These are phyloP conservation scores for Aphrocallistes beatrix DNA, from an alignment of 37 sponge, comb jelly and placozoan species.

Conservation along the genomic window DNA sequence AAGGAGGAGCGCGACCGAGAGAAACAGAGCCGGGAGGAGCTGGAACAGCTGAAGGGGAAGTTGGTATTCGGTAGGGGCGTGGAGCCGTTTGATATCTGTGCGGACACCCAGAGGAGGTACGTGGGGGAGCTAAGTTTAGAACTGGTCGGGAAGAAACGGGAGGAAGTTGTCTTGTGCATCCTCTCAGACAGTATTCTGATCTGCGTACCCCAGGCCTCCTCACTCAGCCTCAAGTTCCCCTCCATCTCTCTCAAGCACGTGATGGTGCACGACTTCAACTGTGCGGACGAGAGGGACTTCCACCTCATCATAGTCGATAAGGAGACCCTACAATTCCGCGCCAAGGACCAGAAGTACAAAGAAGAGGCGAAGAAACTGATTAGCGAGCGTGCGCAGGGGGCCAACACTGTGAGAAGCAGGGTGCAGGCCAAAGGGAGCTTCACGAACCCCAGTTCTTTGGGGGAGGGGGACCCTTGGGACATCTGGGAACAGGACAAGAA, in stretches of 20 bases:
- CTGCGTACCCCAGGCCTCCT: not conserved
- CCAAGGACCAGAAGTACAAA: not conserved
- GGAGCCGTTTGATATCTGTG: not conserved
- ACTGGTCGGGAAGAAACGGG: not conserved
- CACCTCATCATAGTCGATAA: not conserved
- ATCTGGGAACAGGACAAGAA: not conserved
- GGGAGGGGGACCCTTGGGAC: not conserved
- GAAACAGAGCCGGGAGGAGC: not conserved
- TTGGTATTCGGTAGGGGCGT: not conserved
- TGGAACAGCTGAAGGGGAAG: not conserved
- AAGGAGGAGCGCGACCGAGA: not conserved
- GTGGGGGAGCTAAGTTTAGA: not conserved
- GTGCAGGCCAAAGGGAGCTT: conserved; percentile 1
- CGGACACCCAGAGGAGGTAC: not conserved
- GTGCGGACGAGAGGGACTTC: not conserved
- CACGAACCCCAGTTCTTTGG: not conserved
- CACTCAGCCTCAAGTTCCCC: not conserved
- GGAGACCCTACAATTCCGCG: not conserved
- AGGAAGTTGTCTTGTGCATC: not conserved
- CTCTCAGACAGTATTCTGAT: not conserved
- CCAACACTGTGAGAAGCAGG: not conserved
- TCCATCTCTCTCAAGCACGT: not conserved
- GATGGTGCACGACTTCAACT: not conserved
- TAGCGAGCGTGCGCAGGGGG: not conserved
- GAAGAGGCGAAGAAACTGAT: not conserved